Evolutionary conservation across 2,888 invertebrate species (phyloP).

Genomic region (Pseudeuparius sepicola): DNA sequence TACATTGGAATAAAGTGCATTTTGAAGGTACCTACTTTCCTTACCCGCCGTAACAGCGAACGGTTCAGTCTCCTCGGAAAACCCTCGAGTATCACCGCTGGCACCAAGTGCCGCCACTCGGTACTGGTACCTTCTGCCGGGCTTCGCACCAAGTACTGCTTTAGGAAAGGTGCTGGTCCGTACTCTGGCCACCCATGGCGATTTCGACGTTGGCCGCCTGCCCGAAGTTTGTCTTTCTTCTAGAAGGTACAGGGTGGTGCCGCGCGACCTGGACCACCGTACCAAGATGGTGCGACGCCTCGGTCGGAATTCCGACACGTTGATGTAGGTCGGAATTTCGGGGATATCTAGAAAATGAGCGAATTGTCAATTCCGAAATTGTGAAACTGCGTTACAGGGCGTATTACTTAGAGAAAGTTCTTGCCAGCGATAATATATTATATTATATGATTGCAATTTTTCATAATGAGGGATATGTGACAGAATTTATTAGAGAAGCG

Average conservation of each 20-base stretch:
- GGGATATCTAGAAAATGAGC: slow-evolving; percentile 44
- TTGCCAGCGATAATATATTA: too few relatives aligned
- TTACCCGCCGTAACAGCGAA: slow-evolving; percentile 47
- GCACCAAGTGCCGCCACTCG: slow-evolving; percentile 66
- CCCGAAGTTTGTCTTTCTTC: slow-evolving; percentile 65
- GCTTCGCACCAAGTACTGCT: slow-evolving; percentile 48
- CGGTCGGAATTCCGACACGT: slow-evolving; percentile 46
- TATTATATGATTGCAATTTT: too few relatives aligned
- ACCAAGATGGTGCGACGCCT: slow-evolving; percentile 41
- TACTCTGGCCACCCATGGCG: slow-evolving; percentile 52
- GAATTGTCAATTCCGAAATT: not conserved
- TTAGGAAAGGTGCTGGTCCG: slow-evolving; percentile 45
- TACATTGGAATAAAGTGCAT: too few relatives aligned
- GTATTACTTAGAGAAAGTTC: too few relatives aligned
- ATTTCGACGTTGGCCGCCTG: slow-evolving; percentile 51
- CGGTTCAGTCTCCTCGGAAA: slow-evolving; percentile 49
- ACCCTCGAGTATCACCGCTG: too few relatives aligned
- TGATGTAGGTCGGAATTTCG: slow-evolving; percentile 50
- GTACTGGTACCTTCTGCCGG: slow-evolving; percentile 70
- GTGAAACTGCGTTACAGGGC: too few relatives aligned
- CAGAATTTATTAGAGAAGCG: too few relatives aligned
- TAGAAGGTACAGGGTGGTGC: slow-evolving; percentile 44
- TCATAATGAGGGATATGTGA: too few relatives aligned
- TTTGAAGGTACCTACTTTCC: slow-evolving; percentile 10
- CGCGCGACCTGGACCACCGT: slow-evolving; percentile 35